Base-by-base conservation (phyloP, 2,797 vertebrate species). In the Rhinichthys osculus region DNA sequence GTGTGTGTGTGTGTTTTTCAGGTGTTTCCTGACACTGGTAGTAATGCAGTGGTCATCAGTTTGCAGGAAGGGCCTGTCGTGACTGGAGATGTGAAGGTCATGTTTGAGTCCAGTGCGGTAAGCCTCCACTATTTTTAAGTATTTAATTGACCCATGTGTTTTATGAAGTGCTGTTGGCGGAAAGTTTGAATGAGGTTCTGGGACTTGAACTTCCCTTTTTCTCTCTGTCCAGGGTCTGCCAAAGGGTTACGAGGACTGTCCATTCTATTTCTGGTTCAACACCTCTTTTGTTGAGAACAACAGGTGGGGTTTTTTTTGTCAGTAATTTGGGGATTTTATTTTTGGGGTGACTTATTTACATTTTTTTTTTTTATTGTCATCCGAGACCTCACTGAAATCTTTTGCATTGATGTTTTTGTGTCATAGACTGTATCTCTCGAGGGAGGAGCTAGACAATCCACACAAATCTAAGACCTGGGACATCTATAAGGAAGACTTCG, bases 241-340 rank as follows among this genome's bases (percentile, higher is more conserved):
- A 0, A 98, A 96, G 89, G 96, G 96, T 85, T 99, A 99, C 44
- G 97, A 99, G 86, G 94, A 95, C 87, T 99, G 98, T 81, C 94
- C 97, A 0, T 99, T 99, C 92, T 99, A 97, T 92, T 99, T 99
- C 90, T 99, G 98, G 97, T 99, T 99, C 92, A 97, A 99, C 84
- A 98, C 97, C 38, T 96, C 96, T 54, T 99, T 99, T 88, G 90
- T 98, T 92, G 92, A 94, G 71, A 93, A 97, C 35, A 94, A 97
- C 91, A 98, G 95, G 98, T 99, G 95, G 35, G 95, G 83, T 9
- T 21, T 69, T 40, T 17, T 17, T 78, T 17, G 30, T 50, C 17
- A 66, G 47, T 19, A 35, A n/a, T 8, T 47, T 54, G 23, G 7
- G 2, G 64, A 9, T 1, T 11, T 59, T 38, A 38, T 38, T 38